Evolutionary conservation across 2,888 invertebrate species (phyloP), one percentile per base, ranked within the genome.

Genomic region (Acleris holmiana): DNA sequence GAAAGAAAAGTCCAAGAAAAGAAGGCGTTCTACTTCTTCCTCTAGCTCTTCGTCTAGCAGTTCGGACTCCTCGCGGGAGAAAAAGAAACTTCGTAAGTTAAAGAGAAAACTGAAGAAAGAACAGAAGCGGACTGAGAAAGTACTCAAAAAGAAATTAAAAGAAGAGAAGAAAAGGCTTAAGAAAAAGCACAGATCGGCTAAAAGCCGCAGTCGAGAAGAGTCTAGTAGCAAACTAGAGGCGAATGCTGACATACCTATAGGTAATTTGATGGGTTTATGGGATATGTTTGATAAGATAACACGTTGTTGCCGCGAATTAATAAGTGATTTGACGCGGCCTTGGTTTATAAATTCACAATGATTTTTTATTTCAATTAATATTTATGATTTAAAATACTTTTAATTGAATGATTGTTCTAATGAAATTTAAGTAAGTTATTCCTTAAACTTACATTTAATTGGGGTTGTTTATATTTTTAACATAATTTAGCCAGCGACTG

Each of bases 21-120:
- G 86, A 17, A 84, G 76, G 58, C 73, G 75, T 60, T 84, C 86
- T 49, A 75, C 71, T 53, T 84, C 82, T 46, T 71, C 83, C 35
- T 79, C 83, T 56, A 86, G 83, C 67, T 86, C 86, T 73, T 89
- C 91, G 15, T 35, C 35, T 35, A 90, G 89, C 70, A 90, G 87
- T 70, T 86, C 93, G 7, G 87, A 91, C 69, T 84, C 87, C 13
- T 90, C 92, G 0, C 88, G 84, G 61, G 92, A 93, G 71, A 92
- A 91, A 71, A 90, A 84, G 69, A 92, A 91, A 79, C 87, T 93
- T 17, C 93, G 91, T 35, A 93, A 93, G 76, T 83, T 93, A 48
- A 94, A 93, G 75, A 94, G 93, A 75, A 93, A 93, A 77, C 77
- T 94, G 8, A 93, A 88, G 68, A 93, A 89, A 74, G 93, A 93